Conservation (phyloP, 2,888 invertebrate species). For the Chrysolina americana region DNA sequence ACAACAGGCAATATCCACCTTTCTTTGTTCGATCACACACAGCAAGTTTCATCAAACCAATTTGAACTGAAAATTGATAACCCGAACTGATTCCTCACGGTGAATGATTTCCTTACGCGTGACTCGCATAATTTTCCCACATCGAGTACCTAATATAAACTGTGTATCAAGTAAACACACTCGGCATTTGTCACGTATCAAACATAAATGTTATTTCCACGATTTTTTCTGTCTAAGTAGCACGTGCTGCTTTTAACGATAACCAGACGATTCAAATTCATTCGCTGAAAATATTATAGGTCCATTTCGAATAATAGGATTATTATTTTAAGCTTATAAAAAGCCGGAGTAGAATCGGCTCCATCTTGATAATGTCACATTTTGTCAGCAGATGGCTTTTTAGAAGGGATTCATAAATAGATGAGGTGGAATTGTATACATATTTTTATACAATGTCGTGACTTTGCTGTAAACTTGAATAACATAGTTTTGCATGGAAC, state of each 20-base stretch:
- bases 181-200: slow-evolving; percentile 10
- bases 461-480: neutral
- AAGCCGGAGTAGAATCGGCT: slow-evolving; percentile 11
- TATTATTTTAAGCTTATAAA: slow-evolving; percentile 22
- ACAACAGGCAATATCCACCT: too few species aligned
- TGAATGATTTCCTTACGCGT: neutral
- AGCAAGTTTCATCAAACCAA: too few species aligned
- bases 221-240: slow-evolving; percentile 1
- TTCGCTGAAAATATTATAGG: slow-evolving; percentile 22
- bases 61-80: too few species aligned
- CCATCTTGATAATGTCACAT: slow-evolving; percentile 20
- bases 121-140: neutral
- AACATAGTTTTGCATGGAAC: too few species aligned
- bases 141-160: neutral
- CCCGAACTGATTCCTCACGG: neutral
- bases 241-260: slow-evolving; percentile 8
- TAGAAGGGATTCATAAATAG: slow-evolving; percentile 5
- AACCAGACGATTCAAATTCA: slow-evolving; percentile 24
- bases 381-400: slow-evolving; percentile 18
- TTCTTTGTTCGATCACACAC: too few species aligned
- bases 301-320: slow-evolving; percentile 24
- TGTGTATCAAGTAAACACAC: slow-evolving; percentile 5
- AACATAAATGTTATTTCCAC: slow-evolving; percentile 3
- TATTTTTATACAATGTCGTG: neutral
- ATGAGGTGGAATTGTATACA: slow-evolving; percentile 4